Evolutionary conservation across 1,140 invertebrate genomes (phyloP), one percentile per base, ranked within the genome.

Genomic region (Drosophila serrata): DNA sequence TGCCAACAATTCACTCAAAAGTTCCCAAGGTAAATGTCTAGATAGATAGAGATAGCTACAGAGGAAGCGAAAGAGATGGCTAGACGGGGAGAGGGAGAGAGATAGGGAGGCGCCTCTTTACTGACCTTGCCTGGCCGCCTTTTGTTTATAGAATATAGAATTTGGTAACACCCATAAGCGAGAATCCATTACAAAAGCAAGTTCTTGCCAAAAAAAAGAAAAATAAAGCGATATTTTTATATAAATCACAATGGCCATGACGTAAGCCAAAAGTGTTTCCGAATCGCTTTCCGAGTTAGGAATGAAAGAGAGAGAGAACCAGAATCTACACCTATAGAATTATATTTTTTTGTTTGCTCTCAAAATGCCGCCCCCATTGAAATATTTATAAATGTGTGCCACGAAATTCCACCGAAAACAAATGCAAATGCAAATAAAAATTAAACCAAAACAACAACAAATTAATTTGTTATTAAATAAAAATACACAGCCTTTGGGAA

Each of bases 111-210:
- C 31, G 61, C 31, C 55, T 59, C 64, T 49, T 19, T 27, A 56
- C 65, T 75, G 81, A 85, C 81, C 81, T 85, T 85, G 81, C 53
- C 51, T 15, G 29, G 17, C 12, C 15, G 45, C 56, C 51, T 43
- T 82, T 84, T 78, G 77, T 67, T 86, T 73, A 68, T 80, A 51
- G 55, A 64, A 78, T 42, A 19, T 46, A 56, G 46, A 61, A 61
- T 59, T 68, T 79, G 70, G 67, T 72, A 73, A 72, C 35, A 73
- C 49, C 53, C 55, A 33, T 37, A 33, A 31, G 65, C 72, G 39
- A 31, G 49, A 79, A 65, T 78, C 45, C 37, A 79, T 82, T 82
- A 82, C 74, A 75, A 82, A 68, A 33, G 80, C 80, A 75, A 70
- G 68, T 57, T 70, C 63, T 69, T 57, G 45, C 60, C 60, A 70